Conservation (phyloP, 1,140 invertebrate species). For the Caenorhabditis remanei region DNA sequence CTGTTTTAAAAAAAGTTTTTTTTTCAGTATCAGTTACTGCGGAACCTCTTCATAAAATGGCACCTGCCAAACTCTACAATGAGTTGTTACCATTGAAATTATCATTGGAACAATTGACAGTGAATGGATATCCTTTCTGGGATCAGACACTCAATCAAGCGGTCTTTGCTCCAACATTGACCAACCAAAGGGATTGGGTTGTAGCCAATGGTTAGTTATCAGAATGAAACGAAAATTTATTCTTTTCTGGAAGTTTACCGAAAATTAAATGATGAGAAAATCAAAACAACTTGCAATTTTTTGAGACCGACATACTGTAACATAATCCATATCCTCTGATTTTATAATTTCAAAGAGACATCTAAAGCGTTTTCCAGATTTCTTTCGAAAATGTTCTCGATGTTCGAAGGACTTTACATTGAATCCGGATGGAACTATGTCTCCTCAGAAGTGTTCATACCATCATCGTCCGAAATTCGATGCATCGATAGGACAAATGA, state of each 20-base stretch:
- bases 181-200: constrained; percentile 1
- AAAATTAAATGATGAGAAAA: too few species aligned
- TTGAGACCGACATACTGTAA: too few species aligned
- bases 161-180: not conserved
- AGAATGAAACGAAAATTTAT: not conserved
- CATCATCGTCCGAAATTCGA: constrained; percentile 80
- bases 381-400: constrained; percentile 58
- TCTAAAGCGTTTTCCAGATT: not conserved
- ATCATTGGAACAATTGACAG: not conserved
- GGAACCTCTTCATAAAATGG: constrained; percentile 2
- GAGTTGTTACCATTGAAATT: not conserved
- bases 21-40: not conserved
- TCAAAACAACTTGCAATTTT: too few species aligned
- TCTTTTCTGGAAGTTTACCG: too few species aligned
- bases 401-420: constrained; percentile 61
- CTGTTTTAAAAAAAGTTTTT: not conserved
- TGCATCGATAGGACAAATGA: not conserved
- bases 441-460: constrained; percentile 83
- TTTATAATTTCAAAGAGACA: not conserved
- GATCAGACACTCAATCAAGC: not conserved
- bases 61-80: not conserved
- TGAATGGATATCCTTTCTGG: constrained; percentile 37
- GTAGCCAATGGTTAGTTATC: not conserved
- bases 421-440: constrained; percentile 48
- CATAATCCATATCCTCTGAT: too few species aligned